These are phyloP conservation scores for Anarhynchus alexandrinus DNA, from an alignment of 2,113 vertebrate genomes.

Conservation along the genomic window DNA sequence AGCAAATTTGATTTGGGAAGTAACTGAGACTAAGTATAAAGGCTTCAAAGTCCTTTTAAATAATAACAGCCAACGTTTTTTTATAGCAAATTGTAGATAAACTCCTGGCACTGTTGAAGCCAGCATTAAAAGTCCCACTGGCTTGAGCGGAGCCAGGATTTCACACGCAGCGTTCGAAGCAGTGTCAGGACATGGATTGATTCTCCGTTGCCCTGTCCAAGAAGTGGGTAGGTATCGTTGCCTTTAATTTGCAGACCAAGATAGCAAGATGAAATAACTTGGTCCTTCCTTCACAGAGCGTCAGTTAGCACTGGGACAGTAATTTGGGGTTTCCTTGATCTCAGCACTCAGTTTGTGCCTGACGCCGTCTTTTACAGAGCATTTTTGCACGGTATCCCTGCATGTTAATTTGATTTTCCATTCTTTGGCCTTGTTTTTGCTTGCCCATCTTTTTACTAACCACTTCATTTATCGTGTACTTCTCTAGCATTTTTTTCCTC, in stretches of 20 bases:
- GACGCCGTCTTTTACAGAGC: neutral
- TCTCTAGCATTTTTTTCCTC: neutral
- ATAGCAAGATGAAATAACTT: neutral
- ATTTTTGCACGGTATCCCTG: neutral
- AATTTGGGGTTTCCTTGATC: neutral
- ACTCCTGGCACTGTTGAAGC: neutral
- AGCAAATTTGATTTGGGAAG: neutral
- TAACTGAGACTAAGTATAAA: neutral
- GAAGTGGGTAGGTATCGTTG: neutral
- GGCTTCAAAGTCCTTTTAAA: neutral
- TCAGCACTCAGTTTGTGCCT: neutral
- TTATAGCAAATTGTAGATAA: neutral
- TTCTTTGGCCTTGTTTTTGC: constrained; percentile 6
- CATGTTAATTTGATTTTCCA: neutral
- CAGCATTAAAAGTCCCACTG: neutral
- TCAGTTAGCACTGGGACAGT: neutral
- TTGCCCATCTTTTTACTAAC: neutral
- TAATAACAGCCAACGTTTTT: neutral
- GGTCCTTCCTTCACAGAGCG: neutral
- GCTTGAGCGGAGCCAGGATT: neutral
- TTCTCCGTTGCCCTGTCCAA: neutral
- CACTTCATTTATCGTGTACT: neutral
- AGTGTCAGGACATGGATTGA: neutral
- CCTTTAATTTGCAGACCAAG: neutral
- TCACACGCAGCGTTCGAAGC: rapidly evolving